Evolutionary conservation across 2,888 invertebrate genomes (phyloP).

Genomic region (Halocaridina rubra): DNA sequence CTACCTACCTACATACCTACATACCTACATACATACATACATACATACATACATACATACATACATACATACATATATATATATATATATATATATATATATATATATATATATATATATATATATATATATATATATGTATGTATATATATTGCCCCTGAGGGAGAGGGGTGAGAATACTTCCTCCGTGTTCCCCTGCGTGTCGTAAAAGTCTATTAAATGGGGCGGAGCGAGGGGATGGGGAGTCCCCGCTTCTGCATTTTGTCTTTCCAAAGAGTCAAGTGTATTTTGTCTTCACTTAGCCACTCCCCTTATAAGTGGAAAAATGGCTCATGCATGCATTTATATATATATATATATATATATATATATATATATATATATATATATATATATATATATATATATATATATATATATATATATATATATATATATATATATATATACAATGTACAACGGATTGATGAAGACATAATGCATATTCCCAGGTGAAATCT

Average conservation of each 20-base stretch:
- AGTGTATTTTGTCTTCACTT: too few species aligned
- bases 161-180: too few species aligned
- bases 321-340: too few species aligned
- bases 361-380: conserved; percentile 21
- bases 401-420: conserved; percentile 1
- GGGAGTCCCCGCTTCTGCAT: too few species aligned
- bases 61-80: background rate
- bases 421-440: background rate
- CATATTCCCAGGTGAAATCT: background rate
- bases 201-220: too few species aligned
- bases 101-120: conserved; percentile 6
- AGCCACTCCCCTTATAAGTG: too few species aligned
- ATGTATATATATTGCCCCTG: too few species aligned
- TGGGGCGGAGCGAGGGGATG: too few species aligned
- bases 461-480: background rate
- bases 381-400: conserved; percentile 7
- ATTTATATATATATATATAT: conserved; percentile 27
- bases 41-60: background rate
- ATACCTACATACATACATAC: conserved; percentile 5
- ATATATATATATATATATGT: background rate
- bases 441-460: background rate
- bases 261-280: too few species aligned
- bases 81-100: conserved; percentile 27
- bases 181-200: too few species aligned
- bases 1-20: too few species aligned